These are phyloP conservation scores for Aphidius ervi DNA, from an alignment of 1,140 invertebrate species.

Conservation along the genomic window DNA sequence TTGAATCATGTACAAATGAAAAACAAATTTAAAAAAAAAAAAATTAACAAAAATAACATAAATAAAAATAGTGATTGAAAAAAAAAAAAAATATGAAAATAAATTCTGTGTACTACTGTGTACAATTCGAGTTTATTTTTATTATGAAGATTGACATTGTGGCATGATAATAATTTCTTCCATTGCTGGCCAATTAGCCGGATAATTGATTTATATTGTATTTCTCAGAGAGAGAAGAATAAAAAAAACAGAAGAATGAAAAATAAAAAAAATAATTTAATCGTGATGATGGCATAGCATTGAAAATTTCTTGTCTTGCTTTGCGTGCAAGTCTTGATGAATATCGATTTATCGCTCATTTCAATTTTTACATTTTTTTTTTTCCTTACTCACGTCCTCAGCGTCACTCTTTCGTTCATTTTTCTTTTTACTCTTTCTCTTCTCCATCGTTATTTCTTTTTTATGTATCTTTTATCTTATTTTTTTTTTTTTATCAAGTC, in stretches of 20 bases:
- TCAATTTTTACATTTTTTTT: conserved; percentile 7
- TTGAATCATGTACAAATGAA: no score
- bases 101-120: no score
- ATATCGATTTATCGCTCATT: conserved; percentile 22
- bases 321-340: background rate
- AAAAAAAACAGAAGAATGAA: background rate
- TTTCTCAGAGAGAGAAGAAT: background rate
- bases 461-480: background rate
- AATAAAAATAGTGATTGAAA: no score
- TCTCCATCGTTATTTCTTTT: background rate
- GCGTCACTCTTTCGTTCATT: background rate
- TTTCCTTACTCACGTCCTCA: background rate
- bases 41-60: no score
- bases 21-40: no score
- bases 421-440: background rate
- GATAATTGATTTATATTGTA: conserved; percentile 19
- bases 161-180: conserved; percentile 15
- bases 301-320: conserved; percentile 10
- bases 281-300: background rate
- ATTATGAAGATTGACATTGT: conserved; percentile 10
- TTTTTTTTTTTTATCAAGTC: background rate
- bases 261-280: background rate
- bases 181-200: conserved; percentile 16
- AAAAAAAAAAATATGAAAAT: no score
- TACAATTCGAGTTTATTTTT: no score